Base-by-base conservation (phyloP, 1,140 invertebrate species). In the Carcinoscorpius rotundicauda region DNA sequence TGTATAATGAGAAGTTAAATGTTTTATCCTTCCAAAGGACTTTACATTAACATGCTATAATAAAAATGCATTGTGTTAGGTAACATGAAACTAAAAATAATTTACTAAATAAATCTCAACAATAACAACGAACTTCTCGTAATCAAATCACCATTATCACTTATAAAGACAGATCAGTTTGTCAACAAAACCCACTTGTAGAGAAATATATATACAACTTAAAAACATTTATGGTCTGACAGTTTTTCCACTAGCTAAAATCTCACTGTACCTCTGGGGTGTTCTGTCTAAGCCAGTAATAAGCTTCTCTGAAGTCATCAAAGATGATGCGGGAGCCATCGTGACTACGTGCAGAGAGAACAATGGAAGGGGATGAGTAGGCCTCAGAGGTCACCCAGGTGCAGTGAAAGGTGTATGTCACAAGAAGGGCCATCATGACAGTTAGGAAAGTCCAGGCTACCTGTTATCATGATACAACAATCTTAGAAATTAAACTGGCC, bases 381-480 rank as follows among this genome's bases (percentile, higher is more conserved):
- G 95, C 95, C 79, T 97, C 93, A 5, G 91, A 93, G n/a, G 95
- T 98, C 3, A 98, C 95, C 95, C 95, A 98, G n/a, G 92, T 96
- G 78, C 94, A 98, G 76, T 98, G 96, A 74, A 93, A 84, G 59
- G 92, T 93, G 77, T 98, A 98, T 11, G 89, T 91, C 49, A 93
- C 83, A 51, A 98, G 83, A 74, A 98, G 84, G 51, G 88, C 79
- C 51, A 87, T 88, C 76, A 97, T 86, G 65, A 97, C 81, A 10
- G 82, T 80, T 48, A 97, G 85, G 79, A 97, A 96, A 58, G 87
- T 78, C 52, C 85, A 85, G 5, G 93, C 91, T 71, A 94, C 86
- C 87, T 66, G 59, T 55, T 29, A 29, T 29, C 29, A 29, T 29
- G 29, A 51, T 4, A 69, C 58, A 61, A 67, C 4, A 6, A 53